These are phyloP conservation scores for Acanthopleura granulata DNA, from an alignment of 2,888 invertebrate species.

Conservation along the genomic window DNA sequence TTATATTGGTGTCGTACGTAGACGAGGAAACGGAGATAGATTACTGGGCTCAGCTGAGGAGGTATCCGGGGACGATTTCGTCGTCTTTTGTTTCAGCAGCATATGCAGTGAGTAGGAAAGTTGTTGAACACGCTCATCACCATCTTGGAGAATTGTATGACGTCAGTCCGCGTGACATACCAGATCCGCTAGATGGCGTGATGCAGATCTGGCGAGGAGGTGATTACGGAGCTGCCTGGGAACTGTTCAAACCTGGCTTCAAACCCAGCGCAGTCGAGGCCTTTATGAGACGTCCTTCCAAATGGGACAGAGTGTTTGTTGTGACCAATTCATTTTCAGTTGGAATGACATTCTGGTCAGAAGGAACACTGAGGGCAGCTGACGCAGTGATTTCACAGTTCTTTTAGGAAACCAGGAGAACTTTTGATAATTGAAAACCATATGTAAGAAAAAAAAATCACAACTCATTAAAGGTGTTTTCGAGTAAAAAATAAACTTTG, in stretches of 20 bases:
- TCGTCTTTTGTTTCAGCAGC: neutral
- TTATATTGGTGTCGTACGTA: neutral
- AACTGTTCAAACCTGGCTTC: neutral
- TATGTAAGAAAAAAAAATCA: no score
- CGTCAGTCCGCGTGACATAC: neutral
- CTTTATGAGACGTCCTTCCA: neutral
- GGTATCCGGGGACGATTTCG: neutral
- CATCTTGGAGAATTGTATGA: neutral
- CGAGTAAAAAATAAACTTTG: no score
- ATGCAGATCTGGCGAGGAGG: neutral
- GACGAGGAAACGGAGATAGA: neutral
- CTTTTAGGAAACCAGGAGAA: neutral
- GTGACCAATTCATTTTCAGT: neutral
- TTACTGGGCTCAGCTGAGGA: neutral
- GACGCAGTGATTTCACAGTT: neutral
- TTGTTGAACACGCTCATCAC: constrained; percentile 2
- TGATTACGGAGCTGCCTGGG: neutral
- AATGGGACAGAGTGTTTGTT: neutral
- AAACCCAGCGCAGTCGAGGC: neutral
- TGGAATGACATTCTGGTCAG: neutral
- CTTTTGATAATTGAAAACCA: neutral
- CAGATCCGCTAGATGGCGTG: neutral
- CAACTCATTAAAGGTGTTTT: no score
- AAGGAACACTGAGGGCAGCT: neutral
- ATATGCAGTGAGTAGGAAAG: neutral